These are phyloP conservation scores for Salvator merianae DNA, from an alignment of 2,113 vertebrate species.

Conservation along the genomic window DNA sequence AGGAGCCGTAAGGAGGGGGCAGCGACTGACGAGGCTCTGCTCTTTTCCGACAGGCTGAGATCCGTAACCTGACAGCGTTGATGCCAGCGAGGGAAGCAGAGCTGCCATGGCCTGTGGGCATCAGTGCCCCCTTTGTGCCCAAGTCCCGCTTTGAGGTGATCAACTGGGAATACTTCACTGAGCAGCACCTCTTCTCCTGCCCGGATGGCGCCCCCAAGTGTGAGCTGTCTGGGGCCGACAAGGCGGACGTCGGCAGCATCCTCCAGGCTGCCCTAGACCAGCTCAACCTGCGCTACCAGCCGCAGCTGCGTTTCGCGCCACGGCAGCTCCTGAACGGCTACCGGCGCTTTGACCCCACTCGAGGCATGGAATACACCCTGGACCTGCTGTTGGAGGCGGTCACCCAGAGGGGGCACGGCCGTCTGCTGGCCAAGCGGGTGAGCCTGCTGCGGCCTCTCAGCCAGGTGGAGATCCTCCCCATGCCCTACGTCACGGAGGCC, in stretches of 20 bases:
- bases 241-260: constrained; percentile 80
- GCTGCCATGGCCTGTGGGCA: constrained; percentile 90
- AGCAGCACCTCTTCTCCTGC: constrained; percentile 92
- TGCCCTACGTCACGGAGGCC: constrained; percentile 96
- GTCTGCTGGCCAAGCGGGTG: constrained; percentile 86
- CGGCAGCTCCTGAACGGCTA: constrained; percentile 90
- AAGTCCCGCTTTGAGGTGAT: constrained; percentile 94
- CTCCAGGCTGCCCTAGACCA: constrained; percentile 87
- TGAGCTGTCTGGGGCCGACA: constrained; percentile 85
- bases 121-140: constrained; percentile 87
- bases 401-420: constrained; percentile 90
- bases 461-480: constrained; percentile 92
- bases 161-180: constrained; percentile 97
- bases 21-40: background rate
- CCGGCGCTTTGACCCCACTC: constrained; percentile 91
- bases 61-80: constrained; percentile 88
- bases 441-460: constrained; percentile 89
- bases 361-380: constrained; percentile 94
- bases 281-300: constrained; percentile 88
- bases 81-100: constrained; percentile 88
- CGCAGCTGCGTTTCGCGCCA: constrained; percentile 89
- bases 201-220: constrained; percentile 90
- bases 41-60: constrained; percentile 84
- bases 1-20: too few species aligned
- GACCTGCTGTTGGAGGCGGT: constrained; percentile 90